phyloP scores from a whole-genome alignment of 1,140 invertebrate species.

The Microvelia longipes region DNA sequence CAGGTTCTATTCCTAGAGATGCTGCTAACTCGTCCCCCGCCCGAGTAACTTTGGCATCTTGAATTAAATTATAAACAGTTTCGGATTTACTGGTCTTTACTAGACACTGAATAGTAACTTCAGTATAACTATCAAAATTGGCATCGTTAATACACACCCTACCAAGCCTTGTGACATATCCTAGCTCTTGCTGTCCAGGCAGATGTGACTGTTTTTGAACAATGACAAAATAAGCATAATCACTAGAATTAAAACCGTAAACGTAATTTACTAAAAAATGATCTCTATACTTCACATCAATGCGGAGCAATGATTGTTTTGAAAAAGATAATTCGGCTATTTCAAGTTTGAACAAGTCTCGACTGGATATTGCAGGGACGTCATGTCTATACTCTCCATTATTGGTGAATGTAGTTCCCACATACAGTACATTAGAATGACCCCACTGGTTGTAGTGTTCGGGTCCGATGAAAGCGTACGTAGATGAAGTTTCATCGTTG shows the following conservation, averaged over 20 bases:
- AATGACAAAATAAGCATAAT: conserved; percentile 88
- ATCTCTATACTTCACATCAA: conserved; percentile 86
- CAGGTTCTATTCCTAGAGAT: conserved; percentile 56
- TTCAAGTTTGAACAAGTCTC: conserved; percentile 58
- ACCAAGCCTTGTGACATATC: conserved; percentile 76
- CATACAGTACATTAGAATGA: conserved; percentile 69
- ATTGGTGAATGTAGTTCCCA: conserved; percentile 86
- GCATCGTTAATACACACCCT: conserved; percentile 85
- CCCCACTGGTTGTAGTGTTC: conserved; percentile 62
- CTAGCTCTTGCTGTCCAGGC: conserved; percentile 69
- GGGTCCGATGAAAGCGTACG: conserved; percentile 87
- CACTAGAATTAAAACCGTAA: conserved; percentile 86
- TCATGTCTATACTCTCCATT: conserved; percentile 83
- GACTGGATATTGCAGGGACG: conserved; percentile 80
- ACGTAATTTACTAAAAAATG: conserved; percentile 89
- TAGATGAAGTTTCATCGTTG: conserved; percentile 79
- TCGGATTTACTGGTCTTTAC: conserved; percentile 35
- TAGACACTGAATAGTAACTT: conserved; percentile 77
- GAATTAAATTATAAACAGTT: conserved; percentile 71
- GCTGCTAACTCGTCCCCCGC: conserved; percentile 66
- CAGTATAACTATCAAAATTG: conserved; percentile 88
- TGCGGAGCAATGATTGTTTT: conserved; percentile 71
- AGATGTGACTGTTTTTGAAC: conserved; percentile 85
- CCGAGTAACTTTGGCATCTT: conserved; percentile 70
- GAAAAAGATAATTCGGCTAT: conserved; percentile 71